Evolutionary conservation across 2,113 vertebrate genomes (phyloP), one percentile per base, ranked within the genome.

Genomic region (Zapus hudsonius): DNA sequence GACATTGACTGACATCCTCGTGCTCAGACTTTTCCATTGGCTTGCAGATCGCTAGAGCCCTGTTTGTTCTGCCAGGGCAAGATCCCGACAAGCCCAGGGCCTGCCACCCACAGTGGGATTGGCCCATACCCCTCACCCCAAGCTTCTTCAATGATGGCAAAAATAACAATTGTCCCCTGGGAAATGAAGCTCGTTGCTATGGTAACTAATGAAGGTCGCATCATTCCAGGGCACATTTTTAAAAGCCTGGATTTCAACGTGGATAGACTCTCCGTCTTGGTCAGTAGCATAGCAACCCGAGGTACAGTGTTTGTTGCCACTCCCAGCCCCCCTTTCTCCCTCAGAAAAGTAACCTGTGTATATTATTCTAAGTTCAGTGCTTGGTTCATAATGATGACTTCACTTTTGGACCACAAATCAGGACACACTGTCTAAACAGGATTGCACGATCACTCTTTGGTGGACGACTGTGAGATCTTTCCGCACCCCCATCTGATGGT

Each of bases 101-200:
- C 79, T 79, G 91, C 52, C 63, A 84, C 90, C 90, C 64, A 78
- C 63, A 61, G 57, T 92, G 67, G 42, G 36, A 79, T 76, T 93
- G 75, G 83, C 38, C 20, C 40, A 13, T 44, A 29, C 23, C 5
- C 82, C n/a, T 31, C 79, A 86, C 47, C 95, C 80, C 72, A 86
- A 91, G 61, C 85, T 94, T 95, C 85, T 97, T 97, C 22, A 55
- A 61, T 94, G 86, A 78, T 92, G 86, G 63, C 27, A 94, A 94
- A 98, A 97, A 95, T 96, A 95, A 96, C 95, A 95, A 44, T 96
- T 95, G 90, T 94, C 95, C 95, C 88, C 95, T 73, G 96, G 96
- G 87, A 94, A 97, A 87, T 92, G 96, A 94, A 96, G 29, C 85
- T 96, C 22, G 97, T 98, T 94, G 86, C 97, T 92, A 75, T 96